Base-by-base conservation (phyloP, 2,113 vertebrate genomes). In the Mesocricetus auratus region DNA sequence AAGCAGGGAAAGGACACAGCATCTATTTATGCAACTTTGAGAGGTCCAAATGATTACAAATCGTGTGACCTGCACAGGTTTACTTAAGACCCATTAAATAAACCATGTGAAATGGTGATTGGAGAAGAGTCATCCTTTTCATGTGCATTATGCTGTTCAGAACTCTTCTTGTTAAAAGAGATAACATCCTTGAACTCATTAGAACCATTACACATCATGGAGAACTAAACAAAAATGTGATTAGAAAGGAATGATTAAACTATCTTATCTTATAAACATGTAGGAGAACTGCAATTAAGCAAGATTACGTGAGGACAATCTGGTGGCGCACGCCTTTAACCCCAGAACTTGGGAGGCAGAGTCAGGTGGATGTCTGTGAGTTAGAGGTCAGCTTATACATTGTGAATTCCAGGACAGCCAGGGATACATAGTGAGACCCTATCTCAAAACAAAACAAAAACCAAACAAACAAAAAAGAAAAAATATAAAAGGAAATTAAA, bases 161-260 rank as follows among this genome's bases (percentile, higher is more conserved):
- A 95, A 64, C 53, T 82, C 10, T n/a, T 88, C 31, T 36, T 91
- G 5, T 85, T 77, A 91, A 97, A 95, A 86, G 73, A 93, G 60
- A 89, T 73, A 90, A 39, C 71, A 71, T 75, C 56, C n/a, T 97
- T 47, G 47, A 47, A 47, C 47, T 47, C 47, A 47, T 47, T 47
- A 5, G 8, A 47, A 47, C 47, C 47, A 47, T 8, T 47, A 47
- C 47, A 47, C 47, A 47, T 4, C 47, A 47, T 47, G 47, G 74
- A 93, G 96, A 94, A 58, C 13, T 13, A 89, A 78, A 50, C 39
- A 91, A 89, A 97, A 93, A 89, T 53, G 13, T 29, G 47, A 22
- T 88, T 68, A 77, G 42, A 79, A 75, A 92, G 78, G 82, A 93
- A 87, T 66, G 39, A 45, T 53, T 93, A 33, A 39, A 5, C n/a